A percentile compares a stretch with the other conserved stretches of the same genome.
Conservation (phyloP, 2,888 invertebrate species). For the Caenorhabditis parvicauda region DNA sequence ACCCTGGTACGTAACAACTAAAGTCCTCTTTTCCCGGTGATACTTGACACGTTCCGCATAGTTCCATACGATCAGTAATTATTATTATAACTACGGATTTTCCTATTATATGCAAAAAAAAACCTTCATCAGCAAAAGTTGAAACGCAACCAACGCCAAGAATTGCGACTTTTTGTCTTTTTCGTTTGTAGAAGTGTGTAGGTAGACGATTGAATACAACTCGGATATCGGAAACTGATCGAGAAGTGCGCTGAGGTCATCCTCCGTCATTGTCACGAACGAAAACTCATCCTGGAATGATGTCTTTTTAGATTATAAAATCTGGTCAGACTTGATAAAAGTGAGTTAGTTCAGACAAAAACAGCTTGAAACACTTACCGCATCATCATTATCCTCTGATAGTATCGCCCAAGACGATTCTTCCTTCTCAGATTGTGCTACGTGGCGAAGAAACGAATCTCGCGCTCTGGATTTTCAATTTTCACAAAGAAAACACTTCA, state of each 20-base stretch:
- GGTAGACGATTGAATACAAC: constrained; percentile 46
- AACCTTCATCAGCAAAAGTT: constrained; percentile 46
- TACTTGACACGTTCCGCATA: no score
- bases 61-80: no score
- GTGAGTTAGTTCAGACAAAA: no score
- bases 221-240: constrained; percentile 55
- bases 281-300: constrained; percentile 32
- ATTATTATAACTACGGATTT: no score
- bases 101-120: not conserved
- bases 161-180: constrained; percentile 45
- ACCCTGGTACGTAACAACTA: no score
- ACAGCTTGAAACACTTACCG: constrained; percentile 4
- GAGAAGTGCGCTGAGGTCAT: constrained; percentile 50
- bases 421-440: constrained; percentile 33
- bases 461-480: constrained; percentile 31
- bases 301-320: not conserved
- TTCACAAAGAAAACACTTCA: constrained; percentile 18
- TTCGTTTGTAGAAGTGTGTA: constrained; percentile 46
- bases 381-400: constrained; percentile 39
- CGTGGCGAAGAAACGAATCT: constrained; percentile 39
- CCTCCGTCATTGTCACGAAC: constrained; percentile 47
- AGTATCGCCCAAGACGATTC: constrained; percentile 44
- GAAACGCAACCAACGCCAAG: constrained; percentile 52
- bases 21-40: no score
- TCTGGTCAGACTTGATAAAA: no score